phyloP scores from a whole-genome alignment of 2,797 vertebrate genomes.

The Pipistrellus kuhlii region DNA sequence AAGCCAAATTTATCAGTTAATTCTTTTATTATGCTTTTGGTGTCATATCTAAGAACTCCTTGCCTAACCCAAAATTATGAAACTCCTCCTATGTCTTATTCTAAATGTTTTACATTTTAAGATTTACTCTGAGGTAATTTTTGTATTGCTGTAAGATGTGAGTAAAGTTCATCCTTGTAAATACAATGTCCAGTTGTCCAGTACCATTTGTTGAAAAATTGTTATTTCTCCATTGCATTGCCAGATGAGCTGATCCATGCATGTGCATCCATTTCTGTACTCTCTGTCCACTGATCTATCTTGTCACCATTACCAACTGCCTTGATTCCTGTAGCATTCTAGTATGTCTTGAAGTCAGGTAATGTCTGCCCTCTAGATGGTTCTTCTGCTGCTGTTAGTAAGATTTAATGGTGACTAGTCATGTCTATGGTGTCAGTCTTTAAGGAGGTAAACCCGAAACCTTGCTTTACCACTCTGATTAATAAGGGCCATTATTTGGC shows the following conservation, averaged over 20 bases:
- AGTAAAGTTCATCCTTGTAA: not conserved
- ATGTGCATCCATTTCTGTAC: not conserved
- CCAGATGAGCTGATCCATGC: not conserved
- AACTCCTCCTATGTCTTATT: slow-evolving; percentile 2
- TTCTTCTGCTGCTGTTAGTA: not conserved
- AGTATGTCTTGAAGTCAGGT: not conserved
- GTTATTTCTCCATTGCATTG: not conserved
- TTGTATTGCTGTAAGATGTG: not conserved
- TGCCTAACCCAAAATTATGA: not conserved
- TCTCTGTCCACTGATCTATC: not conserved
- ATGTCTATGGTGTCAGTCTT: not conserved
- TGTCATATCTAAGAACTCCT: not conserved
- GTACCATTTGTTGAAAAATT: not conserved
- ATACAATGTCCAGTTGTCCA: not conserved
- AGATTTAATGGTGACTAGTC: not conserved
- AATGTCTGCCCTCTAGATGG: not conserved
- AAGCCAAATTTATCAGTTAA: not conserved
- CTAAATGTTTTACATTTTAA: not conserved
- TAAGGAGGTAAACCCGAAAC: not conserved
- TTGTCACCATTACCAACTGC: not conserved
- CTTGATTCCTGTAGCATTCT: not conserved
- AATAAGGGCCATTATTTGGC: not conserved
- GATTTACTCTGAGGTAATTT: not conserved
- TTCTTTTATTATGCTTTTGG: not conserved
- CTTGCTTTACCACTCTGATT: not conserved